phyloP scores from a whole-genome alignment of 2,797 vertebrate genomes.

The Enoplosus armatus region DNA sequence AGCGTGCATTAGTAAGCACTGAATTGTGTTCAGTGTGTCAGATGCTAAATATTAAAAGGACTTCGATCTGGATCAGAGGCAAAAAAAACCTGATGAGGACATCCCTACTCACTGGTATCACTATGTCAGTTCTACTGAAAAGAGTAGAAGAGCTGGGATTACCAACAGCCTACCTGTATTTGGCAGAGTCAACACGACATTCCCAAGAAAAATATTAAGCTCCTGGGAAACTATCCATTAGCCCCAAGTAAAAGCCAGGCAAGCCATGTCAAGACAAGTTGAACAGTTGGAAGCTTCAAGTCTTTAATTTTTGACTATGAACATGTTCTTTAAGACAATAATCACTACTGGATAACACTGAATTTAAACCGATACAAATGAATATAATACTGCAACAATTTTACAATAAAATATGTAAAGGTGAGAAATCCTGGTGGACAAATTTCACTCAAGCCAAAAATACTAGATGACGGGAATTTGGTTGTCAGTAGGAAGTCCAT shows the following conservation, averaged over 20 bases:
- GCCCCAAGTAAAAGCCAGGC: slow-evolving; percentile 4
- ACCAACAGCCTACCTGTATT: background rate
- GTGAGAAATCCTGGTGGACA: too few species aligned
- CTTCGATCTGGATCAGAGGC: background rate
- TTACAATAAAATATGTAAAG: background rate
- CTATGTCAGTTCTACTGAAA: background rate
- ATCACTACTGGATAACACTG: background rate
- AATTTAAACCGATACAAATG: background rate
- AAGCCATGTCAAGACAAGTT: slow-evolving; percentile 10
- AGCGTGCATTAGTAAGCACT: background rate
- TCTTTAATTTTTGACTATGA: background rate
- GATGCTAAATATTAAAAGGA: slow-evolving; percentile 6
- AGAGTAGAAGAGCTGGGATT: background rate
- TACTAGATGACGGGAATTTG: background rate
- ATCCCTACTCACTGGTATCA: background rate
- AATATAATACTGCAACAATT: background rate
- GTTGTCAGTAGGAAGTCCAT: background rate
- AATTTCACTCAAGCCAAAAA: background rate
- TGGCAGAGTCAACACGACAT: background rate
- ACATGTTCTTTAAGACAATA: background rate
- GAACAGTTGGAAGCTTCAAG: background rate
- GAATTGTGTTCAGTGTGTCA: background rate
- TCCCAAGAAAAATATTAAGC: background rate
- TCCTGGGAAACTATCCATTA: slow-evolving; percentile 11
- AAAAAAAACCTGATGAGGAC: background rate